A percentile compares a stretch with the other conserved stretches of the same genome.
Evolutionary conservation across 2,888 invertebrate genomes (phyloP).

Genomic region (Acronicta aceris): DNA sequence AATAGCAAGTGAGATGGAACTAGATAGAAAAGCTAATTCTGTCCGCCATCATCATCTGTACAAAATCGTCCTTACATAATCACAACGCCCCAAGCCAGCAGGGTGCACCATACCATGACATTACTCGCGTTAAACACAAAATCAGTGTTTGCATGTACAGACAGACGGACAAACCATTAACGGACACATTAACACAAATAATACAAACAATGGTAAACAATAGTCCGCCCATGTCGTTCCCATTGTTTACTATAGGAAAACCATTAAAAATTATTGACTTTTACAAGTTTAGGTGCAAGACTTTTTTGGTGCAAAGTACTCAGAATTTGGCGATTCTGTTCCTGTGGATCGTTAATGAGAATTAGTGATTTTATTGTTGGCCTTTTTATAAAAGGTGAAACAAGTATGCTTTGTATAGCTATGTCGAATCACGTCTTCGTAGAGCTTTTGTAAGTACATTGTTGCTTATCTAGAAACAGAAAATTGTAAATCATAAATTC

Average conservation of each 20-base stretch:
- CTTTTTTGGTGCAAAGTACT: conserved; percentile 68
- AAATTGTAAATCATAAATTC: neutral
- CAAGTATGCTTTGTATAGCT: conserved; percentile 30
- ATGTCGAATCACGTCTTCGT: conserved; percentile 31
- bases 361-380: conserved; percentile 56
- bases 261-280: conserved; percentile 84
- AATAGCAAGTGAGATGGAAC: neutral
- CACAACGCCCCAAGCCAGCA: conserved; percentile 58
- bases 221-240: conserved; percentile 58
- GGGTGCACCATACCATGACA: conserved; percentile 64
- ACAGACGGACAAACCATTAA: conserved; percentile 77
- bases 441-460: conserved; percentile 22
- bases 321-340: conserved; percentile 67
- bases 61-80: conserved; percentile 53
- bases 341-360: conserved; percentile 60
- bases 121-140: conserved; percentile 76
- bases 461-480: neutral
- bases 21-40: neutral
- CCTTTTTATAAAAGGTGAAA: conserved; percentile 53
- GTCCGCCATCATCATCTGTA: neutral
- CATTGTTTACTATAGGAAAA: conserved; percentile 79
- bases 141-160: conserved; percentile 77
- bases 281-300: conserved; percentile 58
- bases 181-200: conserved; percentile 79
- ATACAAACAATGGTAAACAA: conserved; percentile 67